Evolutionary conservation across 2,888 invertebrate species (phyloP), one percentile per base, ranked within the genome.

Genomic region (Monoplex corrugatus): DNA sequence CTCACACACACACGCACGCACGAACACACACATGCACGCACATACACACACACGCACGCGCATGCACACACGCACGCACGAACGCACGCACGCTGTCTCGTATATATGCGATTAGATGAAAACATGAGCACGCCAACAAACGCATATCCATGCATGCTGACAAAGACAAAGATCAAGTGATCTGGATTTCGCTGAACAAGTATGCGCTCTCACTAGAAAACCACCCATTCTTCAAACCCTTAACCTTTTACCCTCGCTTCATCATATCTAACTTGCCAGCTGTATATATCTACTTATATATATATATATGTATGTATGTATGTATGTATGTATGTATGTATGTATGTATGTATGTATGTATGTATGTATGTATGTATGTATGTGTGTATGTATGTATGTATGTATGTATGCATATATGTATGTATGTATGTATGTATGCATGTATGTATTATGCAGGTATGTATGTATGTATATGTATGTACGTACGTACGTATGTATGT

Each of bases 241-340:
- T n/a, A n/a, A n/a, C n/a, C n/a, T n/a, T n/a, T n/a, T n/a, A n/a
- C n/a, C n/a, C n/a, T n/a, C n/a, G n/a, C n/a, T n/a, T n/a, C n/a
- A n/a, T n/a, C n/a, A n/a, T n/a, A n/a, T n/a, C n/a, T n/a, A n/a
- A n/a, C n/a, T n/a, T n/a, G n/a, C n/a, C n/a, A n/a, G n/a, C n/a
- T n/a, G n/a, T n/a, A n/a, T n/a, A n/a, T n/a, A n/a, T n/a, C n/a
- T n/a, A n/a, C n/a, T n/a, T n/a, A n/a, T n/a, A n/a, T n/a, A n/a
- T 78, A 38, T 78, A 38, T 78, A 38, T 78, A 38, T 78, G 78
- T 78, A 38, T 78, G 78, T 78, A 3, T 68, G 68, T 8, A n/a
- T 68, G 68, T 8, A n/a, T 68, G 68, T 68, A n/a, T 3, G 68
- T 3, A 0, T 3, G 68, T 3, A n/a, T 2, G 5, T 68, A n/a